Evolutionary conservation across 1,140 invertebrate genomes (phyloP).

Genomic region (Gryllus bimaculatus): DNA sequence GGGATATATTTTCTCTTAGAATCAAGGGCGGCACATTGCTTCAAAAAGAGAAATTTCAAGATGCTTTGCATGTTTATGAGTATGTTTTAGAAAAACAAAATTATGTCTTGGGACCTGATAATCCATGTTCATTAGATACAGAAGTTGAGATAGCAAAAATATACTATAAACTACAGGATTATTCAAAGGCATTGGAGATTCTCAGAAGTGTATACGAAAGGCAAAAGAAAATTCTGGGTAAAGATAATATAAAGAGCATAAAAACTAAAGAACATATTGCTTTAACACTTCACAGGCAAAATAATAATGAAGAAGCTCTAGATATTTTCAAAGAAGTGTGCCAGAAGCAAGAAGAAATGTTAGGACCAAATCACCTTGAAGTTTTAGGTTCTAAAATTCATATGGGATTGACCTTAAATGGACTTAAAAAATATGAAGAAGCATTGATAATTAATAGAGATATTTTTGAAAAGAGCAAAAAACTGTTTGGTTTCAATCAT

Average conservation of each 20-base stretch:
- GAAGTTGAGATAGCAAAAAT: slow-evolving; percentile 10
- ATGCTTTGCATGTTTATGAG: not conserved
- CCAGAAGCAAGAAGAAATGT: slow-evolving; percentile 21
- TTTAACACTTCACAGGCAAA: not conserved
- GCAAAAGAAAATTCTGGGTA: slow-evolving; percentile 20
- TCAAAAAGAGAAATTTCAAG: not conserved
- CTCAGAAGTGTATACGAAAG: slow-evolving; percentile 18
- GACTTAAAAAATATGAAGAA: slow-evolving; percentile 26
- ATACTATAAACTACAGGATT: slow-evolving; percentile 19
- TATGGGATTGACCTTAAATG: slow-evolving; percentile 26
- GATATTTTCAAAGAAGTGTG: slow-evolving; percentile 22
- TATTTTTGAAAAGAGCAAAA: slow-evolving; percentile 24
- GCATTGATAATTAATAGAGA: slow-evolving; percentile 26
- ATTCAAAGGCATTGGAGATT: slow-evolving; percentile 18
- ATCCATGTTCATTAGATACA: slow-evolving; percentile 13
- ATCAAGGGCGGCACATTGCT: not conserved
- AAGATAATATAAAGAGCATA: slow-evolving; percentile 21
- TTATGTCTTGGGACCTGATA: slow-evolving; percentile 10
- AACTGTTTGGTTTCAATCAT: slow-evolving; percentile 26
- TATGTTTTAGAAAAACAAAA: not conserved
- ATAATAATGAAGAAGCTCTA: slow-evolving; percentile 24
- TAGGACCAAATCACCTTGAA: slow-evolving; percentile 25
- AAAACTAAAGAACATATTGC: slow-evolving; percentile 19
- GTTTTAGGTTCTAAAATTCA: slow-evolving; percentile 24
- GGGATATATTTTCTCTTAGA: not conserved